These are phyloP conservation scores for Trichosurus vulpecula DNA, from an alignment of 2,797 vertebrate species.

Conservation along the genomic window DNA sequence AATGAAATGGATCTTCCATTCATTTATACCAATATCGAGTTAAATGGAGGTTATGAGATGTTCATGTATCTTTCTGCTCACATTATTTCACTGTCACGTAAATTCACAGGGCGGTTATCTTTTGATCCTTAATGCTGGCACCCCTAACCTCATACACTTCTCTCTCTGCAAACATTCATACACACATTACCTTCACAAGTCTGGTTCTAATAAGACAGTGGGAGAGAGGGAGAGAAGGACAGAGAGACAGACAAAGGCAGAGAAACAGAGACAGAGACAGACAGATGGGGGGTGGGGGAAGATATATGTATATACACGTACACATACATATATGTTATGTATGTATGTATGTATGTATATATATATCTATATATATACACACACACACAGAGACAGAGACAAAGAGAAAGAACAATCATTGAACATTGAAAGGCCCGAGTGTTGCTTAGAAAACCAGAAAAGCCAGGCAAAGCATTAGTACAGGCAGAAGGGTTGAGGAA, in stretches of 20 bases:
- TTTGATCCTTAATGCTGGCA: not conserved
- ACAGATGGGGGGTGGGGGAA: no score
- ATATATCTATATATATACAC: no score
- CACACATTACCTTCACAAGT: not conserved
- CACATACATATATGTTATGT: no score
- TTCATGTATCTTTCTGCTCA: not conserved
- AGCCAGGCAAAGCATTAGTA: not conserved
- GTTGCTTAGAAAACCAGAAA: not conserved
- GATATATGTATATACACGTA: no score
- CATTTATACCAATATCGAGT: not conserved
- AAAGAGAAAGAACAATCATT: not conserved
- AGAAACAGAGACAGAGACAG: not conserved
- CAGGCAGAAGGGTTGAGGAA: not conserved
- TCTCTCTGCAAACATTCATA: not conserved
- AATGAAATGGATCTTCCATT: slow-evolving; percentile 23
- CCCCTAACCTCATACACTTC: not conserved
- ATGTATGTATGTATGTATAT: no score
- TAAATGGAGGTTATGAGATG: not conserved
- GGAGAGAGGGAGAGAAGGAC: not conserved
- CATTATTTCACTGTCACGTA: not conserved
- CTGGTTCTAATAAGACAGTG: not conserved
- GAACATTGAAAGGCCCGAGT: not conserved
- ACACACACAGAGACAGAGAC: no score
- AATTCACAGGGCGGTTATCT: not conserved
- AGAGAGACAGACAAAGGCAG: not conserved